These are phyloP conservation scores for Pseudachorutes palmiensis DNA, from an alignment of 1,140 invertebrate genomes.

Conservation along the genomic window DNA sequence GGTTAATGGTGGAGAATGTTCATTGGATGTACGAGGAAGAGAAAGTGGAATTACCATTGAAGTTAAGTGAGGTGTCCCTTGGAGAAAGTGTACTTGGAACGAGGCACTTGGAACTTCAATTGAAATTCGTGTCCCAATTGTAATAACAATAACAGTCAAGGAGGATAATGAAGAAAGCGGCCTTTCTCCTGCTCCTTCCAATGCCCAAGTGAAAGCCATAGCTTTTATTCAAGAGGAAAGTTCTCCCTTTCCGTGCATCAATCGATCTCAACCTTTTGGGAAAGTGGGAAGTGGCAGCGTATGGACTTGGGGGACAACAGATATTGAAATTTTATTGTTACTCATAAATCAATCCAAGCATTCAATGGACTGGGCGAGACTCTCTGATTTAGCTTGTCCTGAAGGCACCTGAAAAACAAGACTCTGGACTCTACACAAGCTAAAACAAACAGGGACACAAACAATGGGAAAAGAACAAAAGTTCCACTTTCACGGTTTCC, in stretches of 20 bases:
- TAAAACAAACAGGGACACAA: too few species aligned
- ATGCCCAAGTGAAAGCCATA: neutral
- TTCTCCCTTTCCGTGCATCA: neutral
- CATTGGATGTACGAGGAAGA: neutral
- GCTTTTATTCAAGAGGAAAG: neutral
- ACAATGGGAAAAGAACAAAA: too few species aligned
- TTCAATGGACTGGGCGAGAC: neutral
- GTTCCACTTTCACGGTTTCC: too few species aligned
- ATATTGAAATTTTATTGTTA: slow-evolving; percentile 31
- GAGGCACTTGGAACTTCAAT: neutral
- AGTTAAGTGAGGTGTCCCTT: neutral
- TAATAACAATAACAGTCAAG: slow-evolving; percentile 1
- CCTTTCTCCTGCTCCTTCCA: neutral
- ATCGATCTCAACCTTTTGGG: slow-evolving; percentile 6
- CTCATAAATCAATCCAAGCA: slow-evolving; percentile 17
- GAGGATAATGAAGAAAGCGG: neutral
- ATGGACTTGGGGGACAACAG: slow-evolving; percentile 2
- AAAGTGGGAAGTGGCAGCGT: neutral
- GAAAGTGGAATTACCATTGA: neutral
- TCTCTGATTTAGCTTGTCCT: neutral
- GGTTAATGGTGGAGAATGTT: neutral
- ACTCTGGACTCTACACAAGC: too few species aligned
- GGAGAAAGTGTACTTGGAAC: neutral
- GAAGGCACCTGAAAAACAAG: too few species aligned
- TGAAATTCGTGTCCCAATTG: neutral